Base-by-base conservation (phyloP, 2,113 vertebrate genomes). In the Protobothrops mucrosquamatus region DNA sequence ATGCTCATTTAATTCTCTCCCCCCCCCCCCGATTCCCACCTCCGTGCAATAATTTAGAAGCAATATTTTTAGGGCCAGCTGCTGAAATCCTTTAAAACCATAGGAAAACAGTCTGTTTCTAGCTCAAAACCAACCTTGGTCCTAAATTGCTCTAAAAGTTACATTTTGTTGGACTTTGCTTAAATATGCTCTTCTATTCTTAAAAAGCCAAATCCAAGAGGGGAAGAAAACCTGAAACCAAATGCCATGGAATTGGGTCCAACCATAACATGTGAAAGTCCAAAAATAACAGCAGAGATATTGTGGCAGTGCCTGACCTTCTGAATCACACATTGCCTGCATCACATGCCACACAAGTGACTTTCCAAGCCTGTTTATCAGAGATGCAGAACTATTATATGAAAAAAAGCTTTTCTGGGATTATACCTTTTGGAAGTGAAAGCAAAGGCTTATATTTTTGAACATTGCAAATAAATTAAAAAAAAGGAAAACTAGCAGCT, bases 231-330 rank as follows among this genome's bases (percentile, higher is more conserved):
- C 96, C 92, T 94, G 94, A 98, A 98, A 97, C 95, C 96, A 97
- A 97, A 97, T 93, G 93, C 95, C 95, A 94, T 86, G 92, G 92
- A 92, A 94, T 93, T 48, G 26, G 93, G 89, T 96, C 97, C 97
- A 98, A 97, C 56, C 94, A 96, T 96, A 98, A 97, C 95, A 97
- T 94, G 96, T 0, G 18, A 95, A 94, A 97, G 94, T 93, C 93
- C 92, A 96, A 97, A 97, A 98, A 97, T 97, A 98, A 97, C 96
- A 98, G 95, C 95, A 97, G 96, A 96, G 92, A 97, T 93, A 57
- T 93, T 97, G 96, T n/a, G 96, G 96, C 97, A 96, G 94, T 94
- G 94, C 94, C 96, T 97, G 97, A 97, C 97, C 96, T 97, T 96
- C 94, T 97, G 96, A 97, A 97, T 97, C 3, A 2, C 15, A 89